These are phyloP conservation scores for Dysidea cf. avara DNA, from an alignment of 37 sponge, comb jelly and placozoan genomes.

Conservation along the genomic window DNA sequence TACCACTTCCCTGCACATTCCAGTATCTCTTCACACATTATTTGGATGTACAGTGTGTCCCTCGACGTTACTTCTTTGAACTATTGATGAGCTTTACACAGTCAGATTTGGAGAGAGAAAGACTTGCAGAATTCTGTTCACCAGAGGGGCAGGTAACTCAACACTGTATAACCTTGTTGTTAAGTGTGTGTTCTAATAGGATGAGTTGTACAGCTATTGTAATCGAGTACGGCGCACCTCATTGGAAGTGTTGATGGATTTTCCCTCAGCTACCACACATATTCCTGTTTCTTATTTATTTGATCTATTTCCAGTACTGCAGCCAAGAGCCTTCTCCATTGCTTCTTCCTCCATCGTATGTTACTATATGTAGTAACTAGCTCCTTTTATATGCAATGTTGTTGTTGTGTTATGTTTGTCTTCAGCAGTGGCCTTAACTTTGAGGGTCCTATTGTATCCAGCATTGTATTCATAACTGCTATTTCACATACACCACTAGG, in stretches of 20 bases:
- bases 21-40: slow-evolving; percentile 51
- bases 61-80: slow-evolving; percentile 88
- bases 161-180: not conserved
- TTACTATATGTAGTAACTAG: not conserved
- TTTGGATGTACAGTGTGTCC: slow-evolving; percentile 84
- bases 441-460: too few species aligned
- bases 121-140: slow-evolving; percentile 80
- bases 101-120: slow-evolving; percentile 88
- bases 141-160: slow-evolving; percentile 76
- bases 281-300: slow-evolving; percentile 83
- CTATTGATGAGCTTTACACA: slow-evolving; percentile 75
- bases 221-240: slow-evolving; percentile 76
- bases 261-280: slow-evolving; percentile 61
- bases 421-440: too few species aligned
- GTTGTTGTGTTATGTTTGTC: too few species aligned
- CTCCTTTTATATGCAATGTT: too few species aligned
- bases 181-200: slow-evolving; percentile 39
- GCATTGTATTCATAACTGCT: too few species aligned
- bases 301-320: slow-evolving; percentile 88
- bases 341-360: slow-evolving; percentile 78
- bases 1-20: slow-evolving; percentile 64
- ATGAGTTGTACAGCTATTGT: slow-evolving; percentile 93
- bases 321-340: slow-evolving; percentile 96
- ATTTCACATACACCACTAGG: slow-evolving; percentile 13
- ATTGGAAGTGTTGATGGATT: slow-evolving; percentile 85